Conservation (phyloP, 2,113 vertebrate species). For the Poeciliopsis retropinna region DNA sequence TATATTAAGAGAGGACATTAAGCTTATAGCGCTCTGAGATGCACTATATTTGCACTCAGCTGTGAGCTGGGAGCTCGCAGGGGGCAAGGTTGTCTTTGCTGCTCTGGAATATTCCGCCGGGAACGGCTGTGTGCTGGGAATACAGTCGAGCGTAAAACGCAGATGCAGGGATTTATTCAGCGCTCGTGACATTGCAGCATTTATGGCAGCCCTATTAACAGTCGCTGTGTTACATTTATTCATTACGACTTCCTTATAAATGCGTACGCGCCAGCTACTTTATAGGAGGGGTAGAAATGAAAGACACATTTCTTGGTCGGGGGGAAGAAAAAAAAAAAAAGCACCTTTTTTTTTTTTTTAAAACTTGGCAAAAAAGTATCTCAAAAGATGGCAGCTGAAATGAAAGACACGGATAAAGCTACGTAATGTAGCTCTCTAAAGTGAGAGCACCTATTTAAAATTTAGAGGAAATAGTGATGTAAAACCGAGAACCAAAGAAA, state of each 20-base stretch:
- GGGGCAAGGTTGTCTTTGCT: conserved; percentile 1
- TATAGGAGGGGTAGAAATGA: not conserved
- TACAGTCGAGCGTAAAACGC: conserved; percentile 3
- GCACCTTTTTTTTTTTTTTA: too few species aligned
- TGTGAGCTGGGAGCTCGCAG: not conserved
- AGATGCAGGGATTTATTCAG: not conserved
- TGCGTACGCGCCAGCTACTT: not conserved
- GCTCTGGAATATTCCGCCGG: conserved; percentile 10
- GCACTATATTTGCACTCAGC: conserved; percentile 14
- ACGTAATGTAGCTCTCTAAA: not conserved
- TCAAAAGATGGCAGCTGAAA: not conserved
- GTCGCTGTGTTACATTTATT: not conserved
- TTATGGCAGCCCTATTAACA: not conserved
- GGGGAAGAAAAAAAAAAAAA: not conserved
- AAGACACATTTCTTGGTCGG: not conserved
- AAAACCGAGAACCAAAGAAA: not conserved
- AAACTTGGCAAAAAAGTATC: not conserved
- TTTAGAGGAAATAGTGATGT: not conserved
- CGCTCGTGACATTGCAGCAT: not conserved
- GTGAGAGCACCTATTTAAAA: not conserved
- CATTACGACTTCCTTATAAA: not conserved
- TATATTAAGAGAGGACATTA: not conserved
- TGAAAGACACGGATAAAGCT: not conserved
- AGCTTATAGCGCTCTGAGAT: conserved; percentile 13
- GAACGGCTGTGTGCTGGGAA: conserved; percentile 7